Evolutionary conservation across 2,797 vertebrate species (phyloP), one percentile per base, ranked within the genome.

Genomic region (Melopsittacus undulatus): DNA sequence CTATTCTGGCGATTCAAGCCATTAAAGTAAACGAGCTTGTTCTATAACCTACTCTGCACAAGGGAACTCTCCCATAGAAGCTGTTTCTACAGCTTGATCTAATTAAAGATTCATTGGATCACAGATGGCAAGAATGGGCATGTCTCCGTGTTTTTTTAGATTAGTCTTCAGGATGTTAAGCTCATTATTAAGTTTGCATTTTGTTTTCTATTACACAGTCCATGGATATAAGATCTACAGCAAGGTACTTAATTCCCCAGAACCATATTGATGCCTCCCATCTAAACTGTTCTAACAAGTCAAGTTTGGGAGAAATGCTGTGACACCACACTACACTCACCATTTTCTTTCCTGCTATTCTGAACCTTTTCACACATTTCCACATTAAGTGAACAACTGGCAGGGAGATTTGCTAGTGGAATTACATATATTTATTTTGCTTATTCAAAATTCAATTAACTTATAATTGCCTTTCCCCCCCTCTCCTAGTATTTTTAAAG

Each of bases 61-160:
- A 26, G 40, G 29, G 16, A 92, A 67, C 43, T 84, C 46, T 79
- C 66, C 46, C 61, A 62, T 4, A 91, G 51, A 84, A 91, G 61
- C 16, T 61, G n/a, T 63, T 96, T 59, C 84, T 92, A 85, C 69
- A 93, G 79, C 52, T 43, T 78, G 64, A 83, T 52, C 89, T 91
- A 91, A 94, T 94, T 91, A 95, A 94, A 87, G 70, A 92, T 66
- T 91, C 8, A 32, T 1, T 80, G 91, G 68, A 89, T 91, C 68
- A 64, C 51, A 85, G 68, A 68, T 1, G 3, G 64, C 84, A 94
- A 84, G 79, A 91, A 89, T 2, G 10, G 94, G 91, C 87, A 84
- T 1, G 74, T 46, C 23, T 78, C 48, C 59, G 6, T 48, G 42
- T 29, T 68, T 92, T 52, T 78, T 83, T 81, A 89, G n/a, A 62